These are phyloP conservation scores for Carcinoscorpius rotundicauda DNA, from an alignment of 1,140 invertebrate species.

Conservation along the genomic window DNA sequence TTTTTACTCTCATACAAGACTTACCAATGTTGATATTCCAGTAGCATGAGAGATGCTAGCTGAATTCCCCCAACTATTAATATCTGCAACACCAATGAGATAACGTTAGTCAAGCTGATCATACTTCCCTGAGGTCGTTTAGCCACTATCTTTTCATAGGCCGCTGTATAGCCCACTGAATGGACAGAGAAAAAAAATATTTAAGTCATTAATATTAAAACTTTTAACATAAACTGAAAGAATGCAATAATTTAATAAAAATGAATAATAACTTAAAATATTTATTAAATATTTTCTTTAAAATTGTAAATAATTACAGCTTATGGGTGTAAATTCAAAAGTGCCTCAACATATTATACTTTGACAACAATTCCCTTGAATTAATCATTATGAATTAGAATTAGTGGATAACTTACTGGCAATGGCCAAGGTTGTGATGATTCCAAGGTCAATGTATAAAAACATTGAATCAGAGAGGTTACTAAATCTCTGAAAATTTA, in stretches of 20 bases:
- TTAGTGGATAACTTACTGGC: slow-evolving; percentile 38
- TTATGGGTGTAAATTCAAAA: no score
- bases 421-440: slow-evolving; percentile 64
- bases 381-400: no score
- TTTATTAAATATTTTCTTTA: no score
- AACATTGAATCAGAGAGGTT: slow-evolving; percentile 58
- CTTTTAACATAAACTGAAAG: slow-evolving; percentile 4
- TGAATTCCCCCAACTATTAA: slow-evolving; percentile 33
- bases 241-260: background rate
- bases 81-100: slow-evolving; percentile 32
- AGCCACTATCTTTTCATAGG: slow-evolving; percentile 45
- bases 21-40: slow-evolving; percentile 30
- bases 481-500: slow-evolving; percentile 28
- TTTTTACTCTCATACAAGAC: background rate
- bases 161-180: slow-evolving; percentile 52
- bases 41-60: slow-evolving; percentile 31
- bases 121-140: slow-evolving; percentile 46
- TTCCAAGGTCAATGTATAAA: slow-evolving; percentile 69
- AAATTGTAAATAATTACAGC: no score
- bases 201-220: background rate
- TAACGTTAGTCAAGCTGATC: slow-evolving; percentile 36
- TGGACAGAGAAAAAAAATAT: slow-evolving; percentile 7
- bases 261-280: background rate
- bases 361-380: no score
- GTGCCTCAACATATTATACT: no score